Evolutionary conservation across 2,113 vertebrate genomes (phyloP).

Genomic region (Lampris megalopsis): DNA sequence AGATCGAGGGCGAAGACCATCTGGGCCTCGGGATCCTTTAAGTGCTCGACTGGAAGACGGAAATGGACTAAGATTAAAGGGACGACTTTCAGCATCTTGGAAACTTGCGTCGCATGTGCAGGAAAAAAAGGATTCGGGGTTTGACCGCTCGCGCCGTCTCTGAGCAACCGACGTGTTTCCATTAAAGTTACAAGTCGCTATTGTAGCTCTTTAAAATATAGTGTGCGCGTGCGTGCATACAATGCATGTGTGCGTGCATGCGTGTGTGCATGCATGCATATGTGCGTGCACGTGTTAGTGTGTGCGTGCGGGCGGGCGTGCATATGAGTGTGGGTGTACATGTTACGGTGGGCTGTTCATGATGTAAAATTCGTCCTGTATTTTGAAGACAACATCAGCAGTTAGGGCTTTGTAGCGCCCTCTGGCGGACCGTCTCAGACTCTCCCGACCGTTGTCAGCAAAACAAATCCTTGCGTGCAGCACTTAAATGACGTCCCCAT

Average conservation of each 20-base stretch:
- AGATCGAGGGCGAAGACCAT: constrained; percentile 67
- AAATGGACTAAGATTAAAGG: constrained; percentile 65
- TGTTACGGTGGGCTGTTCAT: neutral
- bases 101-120: neutral
- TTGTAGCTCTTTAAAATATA: no score
- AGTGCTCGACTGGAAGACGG: constrained; percentile 66
- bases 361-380: no score
- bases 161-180: constrained; percentile 37
- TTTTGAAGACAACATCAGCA: constrained; percentile 4
- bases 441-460: no score
- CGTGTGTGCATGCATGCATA: no score
- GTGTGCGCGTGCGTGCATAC: no score
- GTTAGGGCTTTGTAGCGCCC: no score
- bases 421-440: no score
- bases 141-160: constrained; percentile 51
- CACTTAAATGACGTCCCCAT: no score
- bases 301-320: no score
- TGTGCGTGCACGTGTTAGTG: no score
- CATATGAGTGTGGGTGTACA: neutral
- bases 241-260: no score
- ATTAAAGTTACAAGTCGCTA: neutral
- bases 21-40: constrained; percentile 64
- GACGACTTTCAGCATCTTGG: constrained; percentile 55
- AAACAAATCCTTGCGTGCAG: no score
- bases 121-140: constrained; percentile 60